phyloP scores from a whole-genome alignment of 2,113 vertebrate genomes.

The Silurus glanis region DNA sequence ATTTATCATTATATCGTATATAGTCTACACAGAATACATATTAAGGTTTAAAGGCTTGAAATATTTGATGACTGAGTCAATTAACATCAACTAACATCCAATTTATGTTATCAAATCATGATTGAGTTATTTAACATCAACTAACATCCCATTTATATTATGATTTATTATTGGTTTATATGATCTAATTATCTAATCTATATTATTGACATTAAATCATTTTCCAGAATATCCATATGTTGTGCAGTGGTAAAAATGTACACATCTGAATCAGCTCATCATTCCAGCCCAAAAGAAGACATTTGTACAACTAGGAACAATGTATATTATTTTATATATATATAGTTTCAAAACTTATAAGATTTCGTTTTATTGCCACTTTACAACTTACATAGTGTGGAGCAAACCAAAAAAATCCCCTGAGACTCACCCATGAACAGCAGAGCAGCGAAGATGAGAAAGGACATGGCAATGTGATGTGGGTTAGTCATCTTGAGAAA shows the following conservation, averaged over 20 bases:
- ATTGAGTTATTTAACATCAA: neutral
- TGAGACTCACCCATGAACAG: constrained; percentile 43
- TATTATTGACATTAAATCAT: neutral
- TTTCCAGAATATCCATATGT: neutral
- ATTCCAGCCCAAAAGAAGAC: no score
- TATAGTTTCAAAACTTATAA: neutral
- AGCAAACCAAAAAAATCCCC: neutral
- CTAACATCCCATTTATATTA: neutral
- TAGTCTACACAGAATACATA: neutral
- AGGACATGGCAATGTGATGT: neutral
- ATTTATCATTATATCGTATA: neutral
- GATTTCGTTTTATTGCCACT: neutral
- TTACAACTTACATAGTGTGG: neutral
- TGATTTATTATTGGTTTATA: no score
- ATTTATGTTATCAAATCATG: neutral
- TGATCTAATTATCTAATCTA: neutral
- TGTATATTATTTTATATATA: neutral
- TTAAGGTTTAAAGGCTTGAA: neutral
- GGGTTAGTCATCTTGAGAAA: constrained; percentile 19
- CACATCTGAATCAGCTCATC: neutral
- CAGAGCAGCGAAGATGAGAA: constrained; percentile 28
- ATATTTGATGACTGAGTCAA: neutral
- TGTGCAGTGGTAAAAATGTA: neutral
- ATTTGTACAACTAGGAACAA: neutral
- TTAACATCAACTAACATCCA: neutral